Conservation (phyloP, 2,888 invertebrate genomes). For the Tachina fera region DNA sequence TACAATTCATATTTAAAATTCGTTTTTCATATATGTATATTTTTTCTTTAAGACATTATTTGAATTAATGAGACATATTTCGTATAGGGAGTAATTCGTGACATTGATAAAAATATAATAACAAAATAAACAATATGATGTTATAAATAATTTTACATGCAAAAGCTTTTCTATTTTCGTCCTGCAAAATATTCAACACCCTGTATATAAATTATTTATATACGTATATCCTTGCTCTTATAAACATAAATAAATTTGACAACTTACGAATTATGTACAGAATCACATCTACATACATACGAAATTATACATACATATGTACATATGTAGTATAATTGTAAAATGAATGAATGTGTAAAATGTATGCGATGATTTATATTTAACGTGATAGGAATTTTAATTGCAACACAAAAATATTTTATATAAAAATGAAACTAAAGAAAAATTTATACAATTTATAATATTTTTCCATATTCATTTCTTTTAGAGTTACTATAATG, state of each 20-base stretch:
- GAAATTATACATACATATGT: background rate
- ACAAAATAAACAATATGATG: too few species aligned
- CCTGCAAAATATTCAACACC: background rate
- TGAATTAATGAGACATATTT: background rate
- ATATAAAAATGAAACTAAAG: background rate
- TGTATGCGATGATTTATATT: constrained; percentile 66
- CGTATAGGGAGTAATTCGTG: background rate
- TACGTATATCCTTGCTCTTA: background rate
- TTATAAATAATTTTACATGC: too few species aligned
- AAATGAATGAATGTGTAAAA: constrained; percentile 53
- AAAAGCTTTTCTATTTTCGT: background rate
- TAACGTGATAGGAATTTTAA: constrained; percentile 66
- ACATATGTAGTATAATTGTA: constrained; percentile 33
- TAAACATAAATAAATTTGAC: constrained; percentile 50
- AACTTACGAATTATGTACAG: constrained; percentile 15
- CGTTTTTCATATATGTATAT: too few species aligned
- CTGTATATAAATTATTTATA: constrained; percentile 5
- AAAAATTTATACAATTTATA: constrained; percentile 33
- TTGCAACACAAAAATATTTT: constrained; percentile 44
- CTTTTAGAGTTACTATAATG: background rate
- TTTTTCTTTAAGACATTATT: too few species aligned
- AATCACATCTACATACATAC: background rate
- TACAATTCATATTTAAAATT: too few species aligned
- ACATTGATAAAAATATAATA: background rate
- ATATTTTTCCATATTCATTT: constrained; percentile 35